Evolutionary conservation across 2,888 invertebrate genomes (phyloP).

Genomic region (Agrilus mali): DNA sequence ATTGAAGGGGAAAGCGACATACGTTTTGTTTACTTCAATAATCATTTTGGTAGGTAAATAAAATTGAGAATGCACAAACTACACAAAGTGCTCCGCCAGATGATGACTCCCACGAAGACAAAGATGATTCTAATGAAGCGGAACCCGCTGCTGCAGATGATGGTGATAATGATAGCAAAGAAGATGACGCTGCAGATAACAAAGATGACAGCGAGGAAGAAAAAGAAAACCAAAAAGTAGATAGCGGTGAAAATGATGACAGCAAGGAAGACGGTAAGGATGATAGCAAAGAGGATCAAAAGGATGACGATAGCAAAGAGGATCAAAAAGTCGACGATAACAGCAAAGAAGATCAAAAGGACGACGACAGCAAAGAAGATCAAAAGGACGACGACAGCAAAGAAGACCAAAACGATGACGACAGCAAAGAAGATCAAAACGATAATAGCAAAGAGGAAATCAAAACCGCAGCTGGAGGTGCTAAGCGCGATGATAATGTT

Average conservation of each 20-base stretch:
- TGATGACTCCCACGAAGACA: neutral
- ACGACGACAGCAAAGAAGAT: conserved; percentile 11
- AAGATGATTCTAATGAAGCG: conserved; percentile 10
- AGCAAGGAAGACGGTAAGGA: conserved; percentile 10
- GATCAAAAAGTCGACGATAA: conserved; percentile 6
- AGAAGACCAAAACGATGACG: conserved; percentile 6
- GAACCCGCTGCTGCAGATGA: conserved; percentile 14
- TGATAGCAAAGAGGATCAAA: conserved; percentile 3
- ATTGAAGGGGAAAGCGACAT: too few species aligned
- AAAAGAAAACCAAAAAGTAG: conserved; percentile 17
- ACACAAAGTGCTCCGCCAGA: neutral
- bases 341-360: conserved; percentile 1
- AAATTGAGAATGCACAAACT: neutral
- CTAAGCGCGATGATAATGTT: conserved; percentile 35
- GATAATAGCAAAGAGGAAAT: conserved; percentile 10
- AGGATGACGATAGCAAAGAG: conserved; percentile 7
- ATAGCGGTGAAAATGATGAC: conserved; percentile 14
- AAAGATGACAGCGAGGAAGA: conserved; percentile 17
- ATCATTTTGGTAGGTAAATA: neutral
- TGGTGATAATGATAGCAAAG: conserved; percentile 6
- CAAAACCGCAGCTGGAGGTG: conserved; percentile 25
- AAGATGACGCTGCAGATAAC: neutral
- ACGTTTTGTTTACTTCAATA: too few species aligned
- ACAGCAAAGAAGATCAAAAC: conserved; percentile 9
- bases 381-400: conserved; percentile 10